phyloP scores from a whole-genome alignment of 1,140 invertebrate genomes.

The Lethrus apterus region DNA sequence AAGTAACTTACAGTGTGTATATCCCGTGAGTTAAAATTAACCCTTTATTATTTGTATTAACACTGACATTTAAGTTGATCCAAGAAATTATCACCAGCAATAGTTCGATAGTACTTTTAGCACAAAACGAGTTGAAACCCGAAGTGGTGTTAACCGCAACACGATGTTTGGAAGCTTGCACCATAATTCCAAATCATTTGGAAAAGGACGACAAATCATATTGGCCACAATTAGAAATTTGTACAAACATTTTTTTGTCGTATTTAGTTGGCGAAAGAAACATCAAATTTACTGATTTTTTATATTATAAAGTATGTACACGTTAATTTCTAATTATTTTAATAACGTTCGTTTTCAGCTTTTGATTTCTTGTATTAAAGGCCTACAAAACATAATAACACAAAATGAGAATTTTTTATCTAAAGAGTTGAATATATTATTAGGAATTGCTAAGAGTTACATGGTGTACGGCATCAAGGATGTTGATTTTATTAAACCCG shows the following conservation, averaged over 20 bases:
- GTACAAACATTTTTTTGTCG: conserved; percentile 23
- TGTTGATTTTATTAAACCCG: conserved; percentile 33
- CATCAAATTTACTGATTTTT: conserved; percentile 15
- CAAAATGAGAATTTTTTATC: conserved; percentile 22
- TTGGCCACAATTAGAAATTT: conserved; percentile 18
- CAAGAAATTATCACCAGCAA: conserved; percentile 9
- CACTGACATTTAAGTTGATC: conserved; percentile 12
- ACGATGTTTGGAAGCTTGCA: conserved; percentile 32
- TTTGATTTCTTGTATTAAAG: conserved; percentile 26
- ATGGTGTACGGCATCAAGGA: conserved; percentile 45
- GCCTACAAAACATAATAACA: conserved; percentile 32
- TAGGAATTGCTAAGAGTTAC: conserved; percentile 48
- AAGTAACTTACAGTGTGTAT: conserved; percentile 27
- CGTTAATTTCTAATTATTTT: not conserved
- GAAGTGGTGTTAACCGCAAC: conserved; percentile 21
- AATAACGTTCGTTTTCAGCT: conserved; percentile 16
- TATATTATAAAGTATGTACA: conserved; percentile 21
- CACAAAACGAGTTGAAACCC: not conserved
- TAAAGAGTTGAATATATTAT: conserved; percentile 41
- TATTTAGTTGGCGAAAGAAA: conserved; percentile 15
- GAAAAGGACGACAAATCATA: not conserved
- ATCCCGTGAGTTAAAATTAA: too few relatives aligned
- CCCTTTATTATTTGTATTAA: not conserved
- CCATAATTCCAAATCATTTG: not conserved
- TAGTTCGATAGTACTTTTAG: conserved; percentile 12